Percentiles rank a stretch among this genome's conserved stretches.
phyloP scores from a whole-genome alignment of 2,888 invertebrate genomes.

The Acronicta alni region DNA sequence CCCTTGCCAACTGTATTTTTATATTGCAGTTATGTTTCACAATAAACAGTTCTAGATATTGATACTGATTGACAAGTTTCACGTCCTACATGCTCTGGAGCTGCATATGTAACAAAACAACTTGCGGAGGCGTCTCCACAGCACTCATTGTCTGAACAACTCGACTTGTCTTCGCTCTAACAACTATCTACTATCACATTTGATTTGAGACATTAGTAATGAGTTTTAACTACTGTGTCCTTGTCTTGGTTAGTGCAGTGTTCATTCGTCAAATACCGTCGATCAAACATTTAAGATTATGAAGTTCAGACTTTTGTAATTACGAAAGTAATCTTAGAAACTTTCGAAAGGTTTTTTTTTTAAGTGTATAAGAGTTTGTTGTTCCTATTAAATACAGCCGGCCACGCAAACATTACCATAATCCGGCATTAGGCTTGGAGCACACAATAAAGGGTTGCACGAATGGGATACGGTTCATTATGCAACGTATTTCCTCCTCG shows the following conservation, averaged over 20 bases:
- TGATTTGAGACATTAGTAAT: conserved; percentile 34
- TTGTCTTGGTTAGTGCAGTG: conserved; percentile 24
- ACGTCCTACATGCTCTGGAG: conserved; percentile 36
- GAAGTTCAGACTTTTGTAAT: neutral
- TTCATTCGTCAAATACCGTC: conserved; percentile 9
- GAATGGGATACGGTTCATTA: conserved; percentile 68
- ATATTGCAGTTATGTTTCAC: conserved; percentile 64
- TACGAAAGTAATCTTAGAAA: neutral
- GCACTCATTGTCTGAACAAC: conserved; percentile 63
- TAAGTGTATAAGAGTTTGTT: neutral
- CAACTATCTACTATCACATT: conserved; percentile 19
- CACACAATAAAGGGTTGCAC: conserved; percentile 65
- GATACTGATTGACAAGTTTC: conserved; percentile 67
- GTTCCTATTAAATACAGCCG: conserved; percentile 26
- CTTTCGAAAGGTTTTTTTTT: conserved; percentile 3
- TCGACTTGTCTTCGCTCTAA: conserved; percentile 54
- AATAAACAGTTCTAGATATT: conserved; percentile 58
- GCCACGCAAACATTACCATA: conserved; percentile 68
- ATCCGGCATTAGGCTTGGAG: conserved; percentile 66
- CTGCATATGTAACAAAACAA: conserved; percentile 58
- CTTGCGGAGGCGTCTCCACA: conserved; percentile 59
- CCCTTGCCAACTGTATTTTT: conserved; percentile 55
- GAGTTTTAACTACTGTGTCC: conserved; percentile 31
- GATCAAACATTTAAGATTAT: neutral
- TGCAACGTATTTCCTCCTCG: conserved; percentile 60